A percentile compares a stretch with the other conserved stretches of the same genome.
Evolutionary conservation across 2,113 vertebrate species (phyloP).

Genomic region (Passer montanus): DNA sequence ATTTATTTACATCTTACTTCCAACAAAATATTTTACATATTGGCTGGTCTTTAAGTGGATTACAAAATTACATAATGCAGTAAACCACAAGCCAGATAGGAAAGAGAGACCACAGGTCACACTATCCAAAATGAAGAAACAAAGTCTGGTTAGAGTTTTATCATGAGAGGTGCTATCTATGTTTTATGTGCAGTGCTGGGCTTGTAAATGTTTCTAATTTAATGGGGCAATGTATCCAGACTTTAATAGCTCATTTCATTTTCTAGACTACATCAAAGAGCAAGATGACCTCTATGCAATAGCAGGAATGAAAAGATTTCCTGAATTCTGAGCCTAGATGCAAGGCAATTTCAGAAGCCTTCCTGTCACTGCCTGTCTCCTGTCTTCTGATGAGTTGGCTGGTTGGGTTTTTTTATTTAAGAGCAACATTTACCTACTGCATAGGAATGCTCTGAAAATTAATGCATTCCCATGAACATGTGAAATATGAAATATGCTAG

Average conservation of each 20-base stretch:
- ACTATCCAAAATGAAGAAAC: slow-evolving; percentile 49
- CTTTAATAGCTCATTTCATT: slow-evolving; percentile 43
- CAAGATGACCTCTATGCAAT: not conserved
- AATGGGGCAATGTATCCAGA: slow-evolving; percentile 4
- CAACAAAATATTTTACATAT: slow-evolving; percentile 70
- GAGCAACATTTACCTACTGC: not conserved
- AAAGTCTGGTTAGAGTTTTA: slow-evolving; percentile 59
- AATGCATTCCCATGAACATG: not conserved
- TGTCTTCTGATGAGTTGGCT: not conserved
- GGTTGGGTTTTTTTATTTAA: not conserved
- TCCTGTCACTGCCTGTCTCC: not conserved
- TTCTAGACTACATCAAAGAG: slow-evolving; percentile 25
- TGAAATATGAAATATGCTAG: not conserved
- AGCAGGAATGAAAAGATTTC: not conserved
- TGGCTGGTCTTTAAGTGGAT: slow-evolving; percentile 68
- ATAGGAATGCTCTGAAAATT: not conserved
- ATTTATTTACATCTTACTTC: slow-evolving; percentile 71
- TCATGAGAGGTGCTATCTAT: slow-evolving; percentile 27
- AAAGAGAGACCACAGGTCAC: slow-evolving; percentile 36
- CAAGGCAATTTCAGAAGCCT: not conserved
- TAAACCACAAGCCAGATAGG: slow-evolving; percentile 70
- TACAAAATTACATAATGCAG: slow-evolving; percentile 57
- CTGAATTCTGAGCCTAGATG: not conserved
- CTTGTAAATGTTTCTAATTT: slow-evolving; percentile 41
- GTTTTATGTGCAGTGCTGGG: not conserved